Evolutionary conservation across 2,888 invertebrate species (phyloP), one percentile per base, ranked within the genome.

Genomic region (Pachydiplax longipennis): DNA sequence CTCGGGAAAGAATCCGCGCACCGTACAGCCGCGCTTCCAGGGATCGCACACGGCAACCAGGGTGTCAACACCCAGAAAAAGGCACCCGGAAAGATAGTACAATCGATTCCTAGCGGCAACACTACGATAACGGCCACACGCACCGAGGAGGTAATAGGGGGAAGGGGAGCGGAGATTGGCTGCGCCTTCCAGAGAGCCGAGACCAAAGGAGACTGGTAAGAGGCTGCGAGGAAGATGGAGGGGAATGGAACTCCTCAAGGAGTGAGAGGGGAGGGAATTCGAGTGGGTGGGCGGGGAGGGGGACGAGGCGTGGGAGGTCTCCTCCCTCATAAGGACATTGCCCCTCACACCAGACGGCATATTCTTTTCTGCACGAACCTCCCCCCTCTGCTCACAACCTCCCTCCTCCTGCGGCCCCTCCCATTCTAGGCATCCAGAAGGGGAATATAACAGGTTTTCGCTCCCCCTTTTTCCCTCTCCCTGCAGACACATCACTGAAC

Each of bases 361-460:
- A 12, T 37, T 81, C 22, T 35, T 35, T 22, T 81, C 65, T 37
- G 81, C 31, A 40, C 12, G 35, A 22, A 25, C 31, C 80, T 18
- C 80, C 18, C 37, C 80, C 80, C 12, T 18, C 31, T 31, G 15
- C 73, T 25, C 25, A n/a, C 80, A 12, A 80, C n/a, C 80, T 80
- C 80, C 80, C 22, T 80, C 80, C 80, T 31, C 73, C 31, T 31
- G 15, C 73, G 13, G 25, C 73, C 73, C 73, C 73, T 73, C 73
- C 73, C 73, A 73, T 73, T 73, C 73, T 73, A 73, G 73, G 73
- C 73, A 73, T 73, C 31, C 73, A 73, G 4, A 12, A 13, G 44
- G 82, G 82, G 22, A 44, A 40, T 44, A 81, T 44, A 81, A 82
- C 82, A 82, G 82, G 82, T 82, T 82, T 82, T 48, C 25, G 48